Conservation (phyloP, 1,140 invertebrate genomes). For the Pararge aegeria region DNA sequence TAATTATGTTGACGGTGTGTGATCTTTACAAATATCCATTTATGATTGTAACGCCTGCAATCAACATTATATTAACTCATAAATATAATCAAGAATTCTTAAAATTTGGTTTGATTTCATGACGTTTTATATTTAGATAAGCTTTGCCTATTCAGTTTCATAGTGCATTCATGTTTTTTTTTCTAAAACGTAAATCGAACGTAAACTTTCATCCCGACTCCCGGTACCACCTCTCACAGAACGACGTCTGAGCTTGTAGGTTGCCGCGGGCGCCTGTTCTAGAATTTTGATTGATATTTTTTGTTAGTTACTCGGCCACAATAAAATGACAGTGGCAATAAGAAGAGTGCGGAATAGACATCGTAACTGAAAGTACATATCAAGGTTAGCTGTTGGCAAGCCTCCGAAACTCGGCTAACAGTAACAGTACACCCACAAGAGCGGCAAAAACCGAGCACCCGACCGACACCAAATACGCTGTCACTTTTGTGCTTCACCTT, state of each 20-base stretch:
- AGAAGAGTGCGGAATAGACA: constrained; percentile 74
- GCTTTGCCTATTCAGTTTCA: background rate
- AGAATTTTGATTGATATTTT: constrained; percentile 80
- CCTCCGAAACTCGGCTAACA: constrained; percentile 72
- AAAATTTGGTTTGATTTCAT: no score
- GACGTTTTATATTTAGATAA: background rate
- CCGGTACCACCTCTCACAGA: constrained; percentile 9
- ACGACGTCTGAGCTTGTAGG: constrained; percentile 21
- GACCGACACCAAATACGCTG: constrained; percentile 50
- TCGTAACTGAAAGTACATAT: constrained; percentile 76
- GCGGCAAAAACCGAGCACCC: constrained; percentile 61
- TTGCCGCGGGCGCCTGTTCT: constrained; percentile 73
- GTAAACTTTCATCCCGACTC: background rate
- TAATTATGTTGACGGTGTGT: no score
- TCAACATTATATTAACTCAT: no score
- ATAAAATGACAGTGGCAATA: constrained; percentile 74
- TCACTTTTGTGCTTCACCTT: constrained; percentile 61
- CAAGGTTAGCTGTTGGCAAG: constrained; percentile 71
- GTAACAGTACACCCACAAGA: constrained; percentile 64
- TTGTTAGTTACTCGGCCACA: constrained; percentile 73
- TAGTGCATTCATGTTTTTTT: no score
- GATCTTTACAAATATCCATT: no score
- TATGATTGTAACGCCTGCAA: no score
- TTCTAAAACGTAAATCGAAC: no score
- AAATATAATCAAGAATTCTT: no score